Conservation (phyloP, 92 coral and sea anemone genomes). For the Galaxea fascicularis region DNA sequence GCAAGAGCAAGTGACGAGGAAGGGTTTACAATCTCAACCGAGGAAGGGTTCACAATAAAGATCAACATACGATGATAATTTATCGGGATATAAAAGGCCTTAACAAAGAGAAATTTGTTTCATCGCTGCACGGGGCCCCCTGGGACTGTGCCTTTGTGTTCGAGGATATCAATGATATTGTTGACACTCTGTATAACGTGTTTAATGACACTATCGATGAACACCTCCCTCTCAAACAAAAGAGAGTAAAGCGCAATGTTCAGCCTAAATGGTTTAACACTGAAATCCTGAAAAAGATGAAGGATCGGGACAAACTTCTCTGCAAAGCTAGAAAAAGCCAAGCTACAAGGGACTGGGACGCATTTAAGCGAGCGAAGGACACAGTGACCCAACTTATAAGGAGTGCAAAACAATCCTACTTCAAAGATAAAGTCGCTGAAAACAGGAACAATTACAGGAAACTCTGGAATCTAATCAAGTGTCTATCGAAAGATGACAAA, state of each 20-base stretch:
- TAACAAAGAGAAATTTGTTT: slow-evolving; percentile 49
- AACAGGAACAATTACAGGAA: slow-evolving; percentile 61
- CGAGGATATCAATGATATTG: slow-evolving; percentile 40
- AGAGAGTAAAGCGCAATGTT: slow-evolving; percentile 49
- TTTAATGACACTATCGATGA: slow-evolving; percentile 54
- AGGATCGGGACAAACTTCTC: not conserved
- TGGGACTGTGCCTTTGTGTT: slow-evolving; percentile 68
- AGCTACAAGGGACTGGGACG: slow-evolving; percentile 43
- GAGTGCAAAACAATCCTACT: slow-evolving; percentile 54
- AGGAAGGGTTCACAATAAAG: too few relatives aligned
- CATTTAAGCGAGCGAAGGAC: slow-evolving; percentile 51
- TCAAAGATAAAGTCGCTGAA: slow-evolving; percentile 39
- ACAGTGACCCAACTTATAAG: slow-evolving; percentile 54
- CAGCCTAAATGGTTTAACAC: slow-evolving; percentile 62
- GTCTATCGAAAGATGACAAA: slow-evolving; percentile 51
- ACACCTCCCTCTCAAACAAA: slow-evolving; percentile 58
- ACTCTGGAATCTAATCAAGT: slow-evolving; percentile 71
- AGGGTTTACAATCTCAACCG: too few relatives aligned
- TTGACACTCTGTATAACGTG: slow-evolving; percentile 63
- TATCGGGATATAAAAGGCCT: slow-evolving; percentile 46
- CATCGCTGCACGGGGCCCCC: slow-evolving; percentile 43
- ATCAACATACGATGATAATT: not conserved
- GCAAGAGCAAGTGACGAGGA: too few relatives aligned
- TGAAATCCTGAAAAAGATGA: not conserved
- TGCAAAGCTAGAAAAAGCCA: slow-evolving; percentile 44